Percentiles rank a stretch among this genome's conserved stretches.
Evolutionary conservation across 92 coral and sea anemone genomes (phyloP).

Genomic region (Palythoa grandis): DNA sequence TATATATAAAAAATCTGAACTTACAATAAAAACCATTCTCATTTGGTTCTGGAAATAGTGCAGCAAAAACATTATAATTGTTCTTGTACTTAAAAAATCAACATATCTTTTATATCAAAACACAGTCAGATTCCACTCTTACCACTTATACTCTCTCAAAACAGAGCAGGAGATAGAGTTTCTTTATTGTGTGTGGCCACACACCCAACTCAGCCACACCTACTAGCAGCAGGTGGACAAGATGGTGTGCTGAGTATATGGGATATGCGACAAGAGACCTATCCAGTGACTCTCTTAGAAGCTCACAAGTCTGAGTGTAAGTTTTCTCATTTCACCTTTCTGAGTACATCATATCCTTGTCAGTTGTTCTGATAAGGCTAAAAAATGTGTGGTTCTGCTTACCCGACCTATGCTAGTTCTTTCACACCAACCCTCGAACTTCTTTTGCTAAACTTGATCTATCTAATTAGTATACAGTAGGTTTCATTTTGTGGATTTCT

Average conservation of each 20-base stretch:
- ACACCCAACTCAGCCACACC: slow-evolving; percentile 96
- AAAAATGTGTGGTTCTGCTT: no score
- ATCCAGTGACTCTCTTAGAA: slow-evolving; percentile 92
- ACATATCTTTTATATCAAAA: no score
- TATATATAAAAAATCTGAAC: no score
- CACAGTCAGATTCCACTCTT: background rate
- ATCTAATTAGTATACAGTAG: no score
- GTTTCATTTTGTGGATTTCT: no score
- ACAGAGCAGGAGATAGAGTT: slow-evolving; percentile 93
- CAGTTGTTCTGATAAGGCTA: background rate
- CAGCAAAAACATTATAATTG: no score
- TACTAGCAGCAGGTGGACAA: slow-evolving; percentile 96
- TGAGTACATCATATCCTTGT: background rate
- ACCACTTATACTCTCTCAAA: background rate
- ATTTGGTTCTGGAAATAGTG: no score
- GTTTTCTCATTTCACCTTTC: background rate
- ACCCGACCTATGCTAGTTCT: no score
- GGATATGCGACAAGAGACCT: slow-evolving; percentile 95
- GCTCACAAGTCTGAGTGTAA: slow-evolving; percentile 93
- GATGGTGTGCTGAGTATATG: slow-evolving; percentile 96
- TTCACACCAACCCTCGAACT: no score
- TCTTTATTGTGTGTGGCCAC: slow-evolving; percentile 90
- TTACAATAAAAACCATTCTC: no score
- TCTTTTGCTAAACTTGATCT: no score
- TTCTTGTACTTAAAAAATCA: no score